phyloP scores from a whole-genome alignment of 2,888 invertebrate species.

The Microctonus brassicae region DNA sequence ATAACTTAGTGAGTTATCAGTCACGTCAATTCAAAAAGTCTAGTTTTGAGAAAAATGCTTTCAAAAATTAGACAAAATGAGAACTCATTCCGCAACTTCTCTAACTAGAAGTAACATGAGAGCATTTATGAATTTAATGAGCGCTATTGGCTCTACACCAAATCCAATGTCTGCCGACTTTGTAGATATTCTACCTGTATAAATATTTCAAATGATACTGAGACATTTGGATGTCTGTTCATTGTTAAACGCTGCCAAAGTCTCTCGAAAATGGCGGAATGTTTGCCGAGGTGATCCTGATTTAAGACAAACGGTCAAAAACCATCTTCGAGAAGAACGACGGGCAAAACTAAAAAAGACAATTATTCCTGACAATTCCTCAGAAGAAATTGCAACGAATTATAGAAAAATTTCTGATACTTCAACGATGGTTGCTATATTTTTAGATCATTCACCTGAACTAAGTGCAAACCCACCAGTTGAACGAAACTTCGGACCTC shows the following conservation, averaged over 20 bases:
- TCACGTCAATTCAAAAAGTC: too few relatives aligned
- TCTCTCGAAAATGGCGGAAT: slow-evolving; percentile 16
- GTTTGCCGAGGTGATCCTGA: slow-evolving; percentile 17
- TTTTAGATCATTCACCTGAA: too few relatives aligned
- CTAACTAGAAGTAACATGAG: slow-evolving; percentile 13
- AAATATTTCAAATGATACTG: slow-evolving; percentile 10
- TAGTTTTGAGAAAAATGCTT: too few relatives aligned
- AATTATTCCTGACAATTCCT: too few relatives aligned
- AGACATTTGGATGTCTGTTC: slow-evolving; percentile 7
- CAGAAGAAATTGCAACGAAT: too few relatives aligned
- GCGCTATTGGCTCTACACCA: neutral
- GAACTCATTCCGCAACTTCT: slow-evolving; percentile 3
- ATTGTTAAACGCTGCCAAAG: slow-evolving; percentile 12
- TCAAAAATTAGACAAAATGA: too few relatives aligned
- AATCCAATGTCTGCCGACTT: neutral
- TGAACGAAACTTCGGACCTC: too few relatives aligned
- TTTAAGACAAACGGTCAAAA: slow-evolving; percentile 17
- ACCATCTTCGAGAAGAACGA: slow-evolving; percentile 13
- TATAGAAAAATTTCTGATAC: too few relatives aligned
- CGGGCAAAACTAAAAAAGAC: neutral
- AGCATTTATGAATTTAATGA: slow-evolving; percentile 9
- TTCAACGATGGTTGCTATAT: too few relatives aligned
- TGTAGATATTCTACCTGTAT: slow-evolving; percentile 9
- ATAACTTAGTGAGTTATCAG: too few relatives aligned
- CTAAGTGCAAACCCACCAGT: too few relatives aligned